Evolutionary conservation across 2,113 vertebrate species (phyloP), one percentile per base, ranked within the genome.

Genomic region (Sceloporus undulatus): DNA sequence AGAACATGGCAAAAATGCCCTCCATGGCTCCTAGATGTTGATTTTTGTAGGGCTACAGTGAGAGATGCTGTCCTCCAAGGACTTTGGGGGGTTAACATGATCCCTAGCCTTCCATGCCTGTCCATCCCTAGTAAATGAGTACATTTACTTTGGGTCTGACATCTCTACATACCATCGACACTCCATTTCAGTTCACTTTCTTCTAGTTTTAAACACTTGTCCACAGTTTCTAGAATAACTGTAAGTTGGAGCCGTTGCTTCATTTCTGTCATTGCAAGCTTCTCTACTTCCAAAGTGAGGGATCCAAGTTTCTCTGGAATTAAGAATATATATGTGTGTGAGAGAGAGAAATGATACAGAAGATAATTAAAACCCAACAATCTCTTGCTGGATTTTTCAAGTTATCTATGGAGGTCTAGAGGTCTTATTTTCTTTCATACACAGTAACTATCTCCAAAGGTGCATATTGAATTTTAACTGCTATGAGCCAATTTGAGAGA

Each of bases 101-200:
- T 9, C 14, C 10, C 9, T 59, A 59, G 18, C 59, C 59, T 18
- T 62, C 13, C 59, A 62, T 62, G 13, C 3, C 3, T 62, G 59
- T 13, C 59, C 59, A 62, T 18, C 59, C 27, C 27, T 71, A 11
- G 27, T 9, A 29, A 59, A 62, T 18, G 13, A 8, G 25, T 29
- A 48, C 79, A 25, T 83, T 75, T 13, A 80, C 81, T 7, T 81
- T 68, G 27, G 1, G 10, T 89, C 87, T 91, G 85, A 73, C 79
- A 88, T 86, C 62, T 91, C 74, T 93, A 97, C 98, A 89, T 95
- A 99, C 98, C 94, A 86, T 97, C 97, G 91, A 98, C 91, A 2
- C 92, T 97, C 98, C 99, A 71, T 29, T 71, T 71, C 27, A 71
- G 23, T 71, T 71, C 68, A 71, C 27, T 71, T 71, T 71, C 68